Base-by-base conservation (phyloP, 2,113 vertebrate genomes). In the Campylomormyrus numenius region DNA sequence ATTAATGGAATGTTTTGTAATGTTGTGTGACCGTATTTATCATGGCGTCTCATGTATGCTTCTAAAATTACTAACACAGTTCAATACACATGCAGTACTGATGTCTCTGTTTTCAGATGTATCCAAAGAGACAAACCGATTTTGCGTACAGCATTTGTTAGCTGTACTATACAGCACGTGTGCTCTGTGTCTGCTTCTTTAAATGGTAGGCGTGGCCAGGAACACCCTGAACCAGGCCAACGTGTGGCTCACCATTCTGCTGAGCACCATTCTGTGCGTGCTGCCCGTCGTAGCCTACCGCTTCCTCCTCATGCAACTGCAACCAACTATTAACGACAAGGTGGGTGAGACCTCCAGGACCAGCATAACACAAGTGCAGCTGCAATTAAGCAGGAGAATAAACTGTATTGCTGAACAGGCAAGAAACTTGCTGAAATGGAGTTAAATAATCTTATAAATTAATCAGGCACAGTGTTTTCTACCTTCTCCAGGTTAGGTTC, bases 191-290 rank as follows among this genome's bases (percentile, higher is more conserved):
- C 53, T 89, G 87, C 85, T 10, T 89, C 74, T 66, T 56, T 90
- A 85, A 49, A 49, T 84, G 15, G 21, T 93, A 99, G 98, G 98
- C 92, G 95, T 98, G 0, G 96, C 96, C 85, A 95, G 96, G 70
- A 99, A 98, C 94, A 95, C 96, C n/a, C 94, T 99, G 89, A 96
- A 92, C 91, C 96, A 97, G 91, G 96, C 96, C 0, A 97, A 92
- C 0, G 91, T 98, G 31, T 99, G 98, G 98, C 95, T 99, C 89
- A 96, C 96, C 0, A 94, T 99, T 90, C 58, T 97, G 89, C 97
- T 99, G 92, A 97, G 96, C 70, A 94, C 96, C 13, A 88, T 93
- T 35, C 95, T 99, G 92, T 99, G 98, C 27, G 90, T 97, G 56
- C 94, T 99, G 53, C 98, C 98, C 0, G 95, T 97, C 19, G 50